phyloP scores from a whole-genome alignment of 2,888 invertebrate genomes.

The Tubulanus polymorphus region DNA sequence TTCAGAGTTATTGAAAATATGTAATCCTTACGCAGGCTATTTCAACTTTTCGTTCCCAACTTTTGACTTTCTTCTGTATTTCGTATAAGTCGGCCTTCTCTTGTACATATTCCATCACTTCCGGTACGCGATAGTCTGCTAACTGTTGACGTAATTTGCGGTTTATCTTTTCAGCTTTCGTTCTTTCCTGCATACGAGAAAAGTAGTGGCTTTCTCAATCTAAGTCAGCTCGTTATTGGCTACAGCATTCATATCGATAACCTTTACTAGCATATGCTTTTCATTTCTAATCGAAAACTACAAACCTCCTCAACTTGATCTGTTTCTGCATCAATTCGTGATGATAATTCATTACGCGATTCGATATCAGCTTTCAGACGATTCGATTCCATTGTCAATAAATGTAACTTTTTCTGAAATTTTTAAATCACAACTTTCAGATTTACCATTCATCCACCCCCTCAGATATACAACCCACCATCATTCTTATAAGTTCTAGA shows the following conservation, averaged over 20 bases:
- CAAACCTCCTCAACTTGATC: conserved; percentile 44
- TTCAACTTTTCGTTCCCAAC: conserved; percentile 54
- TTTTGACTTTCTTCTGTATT: conserved; percentile 50
- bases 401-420: conserved; percentile 50
- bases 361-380: conserved; percentile 46
- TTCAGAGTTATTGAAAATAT: neutral
- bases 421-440: too few species aligned
- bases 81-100: conserved; percentile 52
- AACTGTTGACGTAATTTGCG: conserved; percentile 47
- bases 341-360: conserved; percentile 43
- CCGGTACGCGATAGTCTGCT: conserved; percentile 50
- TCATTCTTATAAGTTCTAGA: too few species aligned
- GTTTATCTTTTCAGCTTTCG: conserved; percentile 49
- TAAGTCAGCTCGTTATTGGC: too few species aligned
- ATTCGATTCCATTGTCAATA: conserved; percentile 47
- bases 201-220: too few species aligned
- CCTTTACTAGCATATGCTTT: too few species aligned
- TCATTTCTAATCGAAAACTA: too few species aligned
- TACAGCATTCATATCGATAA: too few species aligned
- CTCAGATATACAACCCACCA: too few species aligned
- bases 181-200: conserved; percentile 42
- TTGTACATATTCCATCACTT: conserved; percentile 52
- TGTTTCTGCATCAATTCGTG: conserved; percentile 47
- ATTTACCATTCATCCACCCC: too few species aligned
- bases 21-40: conserved; percentile 45